Evolutionary conservation across 37 sponge, comb jelly and placozoan genomes (phyloP).

Genomic region (Beroe ovata): DNA sequence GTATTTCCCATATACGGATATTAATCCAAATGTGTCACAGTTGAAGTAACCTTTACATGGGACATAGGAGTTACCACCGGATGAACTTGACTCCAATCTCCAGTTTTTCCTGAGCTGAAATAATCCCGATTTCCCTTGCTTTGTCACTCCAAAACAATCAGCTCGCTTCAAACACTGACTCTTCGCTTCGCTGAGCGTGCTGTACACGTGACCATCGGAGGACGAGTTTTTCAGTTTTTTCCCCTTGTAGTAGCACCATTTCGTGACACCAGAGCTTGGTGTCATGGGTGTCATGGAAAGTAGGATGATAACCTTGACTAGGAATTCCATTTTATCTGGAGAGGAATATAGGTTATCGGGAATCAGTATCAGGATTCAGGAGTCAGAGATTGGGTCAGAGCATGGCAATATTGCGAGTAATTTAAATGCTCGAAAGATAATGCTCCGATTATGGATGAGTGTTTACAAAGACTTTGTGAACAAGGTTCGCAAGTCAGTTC

Average conservation of each 20-base stretch:
- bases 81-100: not conserved
- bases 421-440: too few species aligned
- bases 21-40: not conserved
- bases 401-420: too few species aligned
- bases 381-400: too few species aligned
- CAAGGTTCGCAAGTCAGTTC: too few species aligned
- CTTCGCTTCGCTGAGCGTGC: not conserved
- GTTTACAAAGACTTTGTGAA: too few species aligned
- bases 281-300: too few species aligned
- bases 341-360: too few species aligned
- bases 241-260: not conserved
- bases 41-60: slow-evolving; percentile 41
- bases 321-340: too few species aligned
- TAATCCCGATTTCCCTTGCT: not conserved
- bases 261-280: not conserved
- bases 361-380: too few species aligned
- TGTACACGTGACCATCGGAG: not conserved
- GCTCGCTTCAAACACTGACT: not conserved
- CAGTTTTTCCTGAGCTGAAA: not conserved
- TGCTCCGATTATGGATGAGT: too few species aligned
- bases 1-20: not conserved
- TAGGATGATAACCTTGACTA: too few species aligned
- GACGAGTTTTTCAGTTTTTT: not conserved
- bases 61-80: not conserved
- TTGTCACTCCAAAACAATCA: slow-evolving; percentile 1